These are phyloP conservation scores for Drosophila simulans DNA, from an alignment of 1,140 invertebrate species.

Conservation along the genomic window DNA sequence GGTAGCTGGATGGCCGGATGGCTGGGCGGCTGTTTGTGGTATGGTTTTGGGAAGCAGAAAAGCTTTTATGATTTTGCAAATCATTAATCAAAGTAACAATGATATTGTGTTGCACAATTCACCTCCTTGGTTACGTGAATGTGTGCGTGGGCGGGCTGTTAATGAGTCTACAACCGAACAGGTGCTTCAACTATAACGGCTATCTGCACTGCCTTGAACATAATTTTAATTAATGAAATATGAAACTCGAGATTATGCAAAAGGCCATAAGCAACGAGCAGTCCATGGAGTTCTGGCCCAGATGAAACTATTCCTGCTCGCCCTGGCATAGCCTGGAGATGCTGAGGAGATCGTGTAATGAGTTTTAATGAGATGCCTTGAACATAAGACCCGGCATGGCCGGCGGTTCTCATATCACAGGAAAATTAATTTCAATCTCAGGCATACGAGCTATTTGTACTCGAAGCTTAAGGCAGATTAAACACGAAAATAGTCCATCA, in stretches of 20 bases:
- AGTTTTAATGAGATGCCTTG: slow-evolving; percentile 57
- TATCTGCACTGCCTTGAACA: slow-evolving; percentile 46
- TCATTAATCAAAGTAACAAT: slow-evolving; percentile 82
- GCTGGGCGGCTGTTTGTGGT: neutral
- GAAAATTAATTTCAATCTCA: slow-evolving; percentile 9
- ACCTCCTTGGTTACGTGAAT: neutral
- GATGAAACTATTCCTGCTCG: slow-evolving; percentile 54
- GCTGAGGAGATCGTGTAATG: slow-evolving; percentile 24
- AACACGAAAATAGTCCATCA: slow-evolving; percentile 3
- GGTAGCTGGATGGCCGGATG: neutral
- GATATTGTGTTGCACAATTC: slow-evolving; percentile 79
- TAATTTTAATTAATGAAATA: slow-evolving; percentile 81
- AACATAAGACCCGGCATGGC: slow-evolving; percentile 10
- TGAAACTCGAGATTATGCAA: slow-evolving; percentile 67
- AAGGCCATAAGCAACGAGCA: slow-evolving; percentile 38
- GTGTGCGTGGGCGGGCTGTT: slow-evolving; percentile 33
- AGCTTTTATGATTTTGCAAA: slow-evolving; percentile 79
- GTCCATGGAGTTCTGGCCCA: slow-evolving; percentile 6
- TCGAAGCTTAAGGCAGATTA: neutral
- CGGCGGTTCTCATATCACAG: slow-evolving; percentile 25
- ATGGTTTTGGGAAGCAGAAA: neutral
- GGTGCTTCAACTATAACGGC: slow-evolving; percentile 58
- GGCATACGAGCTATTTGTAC: neutral
- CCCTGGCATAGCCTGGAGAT: neutral
- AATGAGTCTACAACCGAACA: slow-evolving; percentile 63